Conservation (phyloP, 2,888 invertebrate species). For the Drosophila neotestacea region DNA sequence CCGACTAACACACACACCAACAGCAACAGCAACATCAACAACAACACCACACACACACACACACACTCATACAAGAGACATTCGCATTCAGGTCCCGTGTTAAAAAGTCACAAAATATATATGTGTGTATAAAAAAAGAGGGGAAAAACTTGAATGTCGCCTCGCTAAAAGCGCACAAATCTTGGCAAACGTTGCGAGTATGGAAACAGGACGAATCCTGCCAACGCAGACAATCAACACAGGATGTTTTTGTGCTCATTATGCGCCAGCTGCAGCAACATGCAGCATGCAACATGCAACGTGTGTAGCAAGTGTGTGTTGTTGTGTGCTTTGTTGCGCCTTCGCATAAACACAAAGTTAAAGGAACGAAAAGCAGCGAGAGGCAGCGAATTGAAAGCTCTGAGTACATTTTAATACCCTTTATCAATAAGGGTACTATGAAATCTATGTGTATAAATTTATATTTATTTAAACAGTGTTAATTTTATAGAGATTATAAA, state of each 20-base stretch:
- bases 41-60: not conserved
- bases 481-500: too few relatives aligned
- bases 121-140: conserved; percentile 10
- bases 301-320: conserved; percentile 30
- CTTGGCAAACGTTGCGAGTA: conserved; percentile 65
- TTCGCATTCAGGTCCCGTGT: conserved; percentile 65
- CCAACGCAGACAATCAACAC: conserved; percentile 66
- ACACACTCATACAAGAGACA: conserved; percentile 26
- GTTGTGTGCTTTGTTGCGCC: conserved; percentile 65
- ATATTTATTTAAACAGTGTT: too few relatives aligned
- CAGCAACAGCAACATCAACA: not conserved
- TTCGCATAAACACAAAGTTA: conserved; percentile 57
- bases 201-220: conserved; percentile 41
- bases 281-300: conserved; percentile 27
- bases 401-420: conserved; percentile 32
- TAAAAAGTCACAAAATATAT: conserved; percentile 66
- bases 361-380: conserved; percentile 40
- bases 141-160: conserved; percentile 59
- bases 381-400: conserved; percentile 12
- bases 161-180: conserved; percentile 76
- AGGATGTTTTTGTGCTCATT: conserved; percentile 80
- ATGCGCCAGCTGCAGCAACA: conserved; percentile 73
- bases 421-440: not conserved
- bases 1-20: conserved; percentile 52
- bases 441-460: not conserved